Evolutionary conservation across 2,888 invertebrate species (phyloP).

Genomic region (Terebella lapidaria): DNA sequence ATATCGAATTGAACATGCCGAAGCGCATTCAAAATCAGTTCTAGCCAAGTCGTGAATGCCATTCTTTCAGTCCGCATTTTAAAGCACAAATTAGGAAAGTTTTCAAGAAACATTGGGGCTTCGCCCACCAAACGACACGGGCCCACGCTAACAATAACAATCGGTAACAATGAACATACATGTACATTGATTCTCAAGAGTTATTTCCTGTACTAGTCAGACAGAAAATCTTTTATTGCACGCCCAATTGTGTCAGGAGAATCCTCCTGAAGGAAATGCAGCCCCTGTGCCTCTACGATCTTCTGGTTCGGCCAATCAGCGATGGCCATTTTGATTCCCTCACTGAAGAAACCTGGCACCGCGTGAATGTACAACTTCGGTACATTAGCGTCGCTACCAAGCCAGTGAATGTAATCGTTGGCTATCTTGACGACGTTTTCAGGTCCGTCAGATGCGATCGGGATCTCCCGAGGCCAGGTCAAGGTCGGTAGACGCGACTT

Average conservation of each 20-base stretch:
- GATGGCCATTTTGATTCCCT: background rate
- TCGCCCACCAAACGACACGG: too few species aligned
- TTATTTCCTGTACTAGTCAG: background rate
- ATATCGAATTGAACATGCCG: too few species aligned
- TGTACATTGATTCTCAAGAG: too few species aligned
- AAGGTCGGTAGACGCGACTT: slow-evolving; percentile 13
- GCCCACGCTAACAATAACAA: too few species aligned
- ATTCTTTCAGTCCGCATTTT: too few species aligned
- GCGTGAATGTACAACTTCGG: slow-evolving; percentile 17
- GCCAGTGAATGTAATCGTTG: slow-evolving; percentile 10
- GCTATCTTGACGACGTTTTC: slow-evolving; percentile 7
- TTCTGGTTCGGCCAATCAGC: slow-evolving; percentile 11
- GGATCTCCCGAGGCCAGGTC: slow-evolving; percentile 17
- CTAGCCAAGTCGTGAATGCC: too few species aligned
- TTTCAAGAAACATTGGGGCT: too few species aligned
- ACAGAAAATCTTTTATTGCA: slow-evolving; percentile 6
- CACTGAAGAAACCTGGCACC: slow-evolving; percentile 15
- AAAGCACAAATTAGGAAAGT: too few species aligned
- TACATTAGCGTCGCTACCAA: background rate
- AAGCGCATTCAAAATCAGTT: too few species aligned
- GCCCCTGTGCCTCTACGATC: slow-evolving; percentile 4
- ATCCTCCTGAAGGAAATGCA: slow-evolving; percentile 18
- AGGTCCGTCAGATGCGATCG: slow-evolving; percentile 9
- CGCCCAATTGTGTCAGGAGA: slow-evolving; percentile 14
- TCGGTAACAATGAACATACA: too few species aligned